A percentile compares a stretch with the other conserved stretches of the same genome.
Evolutionary conservation across 2,113 vertebrate species (phyloP).

Genomic region (Dinomys branickii): DNA sequence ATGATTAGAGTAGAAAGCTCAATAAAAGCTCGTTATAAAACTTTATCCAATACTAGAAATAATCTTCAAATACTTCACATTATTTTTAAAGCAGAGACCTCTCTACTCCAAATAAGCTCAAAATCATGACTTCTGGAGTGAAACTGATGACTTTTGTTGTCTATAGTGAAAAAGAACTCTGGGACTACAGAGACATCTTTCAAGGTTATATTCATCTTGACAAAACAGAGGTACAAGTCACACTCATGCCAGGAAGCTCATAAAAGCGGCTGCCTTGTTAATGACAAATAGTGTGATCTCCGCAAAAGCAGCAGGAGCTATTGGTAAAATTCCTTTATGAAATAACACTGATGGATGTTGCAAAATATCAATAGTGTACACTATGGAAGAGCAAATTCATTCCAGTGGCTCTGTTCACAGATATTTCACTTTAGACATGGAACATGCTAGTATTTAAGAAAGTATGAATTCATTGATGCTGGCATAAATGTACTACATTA

Average conservation of each 20-base stretch:
- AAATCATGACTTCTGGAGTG: not conserved
- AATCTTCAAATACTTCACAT: not conserved
- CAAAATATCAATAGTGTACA: not conserved
- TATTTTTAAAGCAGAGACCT: not conserved
- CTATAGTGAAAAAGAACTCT: not conserved
- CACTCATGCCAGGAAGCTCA: slow-evolving; percentile 13
- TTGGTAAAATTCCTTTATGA: slow-evolving; percentile 56
- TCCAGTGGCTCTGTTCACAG: not conserved
- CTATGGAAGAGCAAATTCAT: slow-evolving; percentile 3
- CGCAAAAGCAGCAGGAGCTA: slow-evolving; percentile 32
- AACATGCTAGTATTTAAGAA: not conserved
- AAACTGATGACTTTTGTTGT: slow-evolving; percentile 32
- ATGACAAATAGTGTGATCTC: slow-evolving; percentile 42
- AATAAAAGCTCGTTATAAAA: not conserved
- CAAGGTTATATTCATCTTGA: slow-evolving; percentile 56
- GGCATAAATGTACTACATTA: not conserved
- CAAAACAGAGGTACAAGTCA: slow-evolving; percentile 62
- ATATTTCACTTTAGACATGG: slow-evolving; percentile 31
- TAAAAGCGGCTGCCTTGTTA: slow-evolving; percentile 22
- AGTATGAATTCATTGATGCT: slow-evolving; percentile 15
- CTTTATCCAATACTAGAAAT: not conserved
- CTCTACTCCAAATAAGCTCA: slow-evolving; percentile 25
- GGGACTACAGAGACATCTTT: not conserved
- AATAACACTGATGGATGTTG: slow-evolving; percentile 55
- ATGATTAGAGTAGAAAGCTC: not conserved